Evolutionary conservation across 2,797 vertebrate species (phyloP), one percentile per base, ranked within the genome.

Genomic region (Loriculus beryllinus): DNA sequence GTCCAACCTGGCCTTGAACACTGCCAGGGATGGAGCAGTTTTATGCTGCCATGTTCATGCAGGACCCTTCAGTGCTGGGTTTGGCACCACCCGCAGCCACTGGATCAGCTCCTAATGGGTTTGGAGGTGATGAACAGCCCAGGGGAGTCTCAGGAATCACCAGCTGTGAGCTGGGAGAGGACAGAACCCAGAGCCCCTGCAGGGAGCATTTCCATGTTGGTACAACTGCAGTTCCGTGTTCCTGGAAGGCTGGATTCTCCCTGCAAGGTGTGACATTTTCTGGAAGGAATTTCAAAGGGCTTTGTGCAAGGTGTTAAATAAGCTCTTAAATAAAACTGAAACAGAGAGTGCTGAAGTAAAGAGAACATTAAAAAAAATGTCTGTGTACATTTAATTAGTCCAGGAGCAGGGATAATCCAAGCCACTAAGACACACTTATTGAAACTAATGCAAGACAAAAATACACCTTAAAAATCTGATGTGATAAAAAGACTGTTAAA

Each of bases 351-450:
- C 84, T 81, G 91, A 89, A 81, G 86, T 45, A 77, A 93, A 95
- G 92, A 3, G 92, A 96, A 85, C 94, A 77, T 68, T 94, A 92
- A 94, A 93, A 94, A 93, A 96, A 93, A 94, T 93, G 94, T 83
- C 88, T 93, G 92, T 95, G 94, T 94, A 96, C 89, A 90, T 93
- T 96, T 96, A 96, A 96, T 96, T 96, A 96, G 87, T 49, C 91
- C 95, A 91, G 72, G 91, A 94, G 77, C 95, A 75, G 94, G 16
- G 76, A 85, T 95, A 87, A 94, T 82, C 91, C 10, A 78, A 94
- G 79, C 87, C 1, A 28, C 89, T 93, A 90, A 93, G 92, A 83
- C 85, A 86, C 85, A 48, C 92, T 91, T 87, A 91, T 93, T 95
- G 83, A 93, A 95, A 89, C 62, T 87, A 92, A 89, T 87, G 89